Percentiles rank a stretch among this genome's conserved stretches.
phyloP scores from a whole-genome alignment of 2,113 vertebrate genomes.

The Sylvilagus bachmani region DNA sequence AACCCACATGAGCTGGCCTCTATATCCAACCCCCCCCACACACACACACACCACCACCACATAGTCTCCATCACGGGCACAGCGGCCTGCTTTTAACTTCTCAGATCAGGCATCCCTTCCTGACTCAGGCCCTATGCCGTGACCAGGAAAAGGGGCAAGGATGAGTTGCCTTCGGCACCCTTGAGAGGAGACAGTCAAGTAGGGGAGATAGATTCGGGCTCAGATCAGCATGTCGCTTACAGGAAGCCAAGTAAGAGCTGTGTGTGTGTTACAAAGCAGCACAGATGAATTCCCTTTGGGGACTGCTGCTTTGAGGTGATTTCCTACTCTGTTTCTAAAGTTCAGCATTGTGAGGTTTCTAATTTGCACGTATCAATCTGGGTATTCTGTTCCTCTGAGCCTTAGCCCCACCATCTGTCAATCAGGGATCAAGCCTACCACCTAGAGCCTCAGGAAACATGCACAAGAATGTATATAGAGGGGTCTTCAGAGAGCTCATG shows the following conservation, averaged over 20 bases:
- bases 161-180: background rate
- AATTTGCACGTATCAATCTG: background rate
- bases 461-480: too few species aligned
- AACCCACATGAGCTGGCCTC: background rate
- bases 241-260: background rate
- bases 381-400: background rate
- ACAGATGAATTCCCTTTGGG: background rate
- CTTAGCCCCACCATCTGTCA: background rate
- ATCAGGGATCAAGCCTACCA: background rate
- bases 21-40: background rate
- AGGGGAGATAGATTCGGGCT: background rate
- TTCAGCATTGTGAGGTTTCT: background rate
- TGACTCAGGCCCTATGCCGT: background rate
- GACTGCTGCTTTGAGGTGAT: background rate
- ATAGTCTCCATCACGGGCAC: background rate
- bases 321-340: slow-evolving; percentile 12
- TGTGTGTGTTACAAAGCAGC: background rate
- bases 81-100: background rate
- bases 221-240: background rate
- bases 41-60: too few species aligned
- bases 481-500: too few species aligned
- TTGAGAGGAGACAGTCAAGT: background rate
- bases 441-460: fast-evolving
- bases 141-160: fast-evolving
- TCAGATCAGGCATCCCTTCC: background rate